phyloP scores from a whole-genome alignment of 2,113 vertebrate genomes.

The Rousettus leschenaultii region DNA sequence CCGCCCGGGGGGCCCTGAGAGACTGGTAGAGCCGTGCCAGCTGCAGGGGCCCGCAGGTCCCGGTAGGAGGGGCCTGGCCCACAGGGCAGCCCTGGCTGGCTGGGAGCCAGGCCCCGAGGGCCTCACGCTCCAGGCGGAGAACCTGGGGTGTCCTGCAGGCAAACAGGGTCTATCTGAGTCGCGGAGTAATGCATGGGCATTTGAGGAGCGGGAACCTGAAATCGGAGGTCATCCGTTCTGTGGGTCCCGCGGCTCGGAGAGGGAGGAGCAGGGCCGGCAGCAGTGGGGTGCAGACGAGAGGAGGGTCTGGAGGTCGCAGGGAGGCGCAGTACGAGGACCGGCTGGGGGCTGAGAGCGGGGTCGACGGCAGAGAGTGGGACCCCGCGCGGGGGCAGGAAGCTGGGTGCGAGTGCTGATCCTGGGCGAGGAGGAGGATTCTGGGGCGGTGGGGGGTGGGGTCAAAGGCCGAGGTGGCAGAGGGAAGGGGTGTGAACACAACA shows the following conservation, averaged over 20 bases:
- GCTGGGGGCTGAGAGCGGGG: not conserved
- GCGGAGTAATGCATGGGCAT: not conserved
- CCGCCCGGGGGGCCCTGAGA: not conserved
- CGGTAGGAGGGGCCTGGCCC: not conserved
- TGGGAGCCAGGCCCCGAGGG: not conserved
- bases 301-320: not conserved
- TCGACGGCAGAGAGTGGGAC: not conserved
- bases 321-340: not conserved
- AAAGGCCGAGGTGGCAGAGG: not conserved
- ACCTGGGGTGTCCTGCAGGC: not conserved
- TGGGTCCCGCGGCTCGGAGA: not conserved
- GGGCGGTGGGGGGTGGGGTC: not conserved
- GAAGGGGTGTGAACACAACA: fast-evolving
- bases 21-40: not conserved
- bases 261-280: not conserved
- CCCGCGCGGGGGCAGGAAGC: not conserved
- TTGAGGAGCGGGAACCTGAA: not conserved
- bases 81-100: too few species aligned
- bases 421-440: not conserved
- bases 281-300: not conserved
- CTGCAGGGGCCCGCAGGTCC: not conserved
- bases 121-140: not conserved
- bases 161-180: not conserved
- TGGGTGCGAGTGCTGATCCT: not conserved
- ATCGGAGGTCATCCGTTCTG: not conserved